Evolutionary conservation across 2,113 vertebrate species (phyloP), one percentile per base, ranked within the genome.

Genomic region (Aspidoscelis tigris): DNA sequence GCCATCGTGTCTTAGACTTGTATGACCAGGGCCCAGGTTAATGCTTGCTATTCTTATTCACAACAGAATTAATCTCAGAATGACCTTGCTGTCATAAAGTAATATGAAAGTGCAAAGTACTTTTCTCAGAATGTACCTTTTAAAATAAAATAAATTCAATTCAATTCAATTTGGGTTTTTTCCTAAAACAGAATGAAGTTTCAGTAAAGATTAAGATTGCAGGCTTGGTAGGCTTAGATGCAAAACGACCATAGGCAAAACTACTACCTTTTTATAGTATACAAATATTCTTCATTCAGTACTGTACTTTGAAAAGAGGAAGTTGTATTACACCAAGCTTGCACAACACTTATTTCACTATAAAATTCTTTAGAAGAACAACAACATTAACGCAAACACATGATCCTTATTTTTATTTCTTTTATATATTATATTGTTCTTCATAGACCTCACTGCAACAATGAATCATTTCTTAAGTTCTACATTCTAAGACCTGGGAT

Each of bases 231-330:
- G 84, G 82, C 86, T 89, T 87, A 92, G 77, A 86, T 88, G 91
- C 78, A 61, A 89, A 50, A 50, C 47, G 2, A 87, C 82, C 61
- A 85, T 91, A 90, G 91, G 90, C 88, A 94, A 93, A 94, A 83
- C 87, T 89, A 91, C 87, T 86, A 93, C 50, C 91, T 89, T 89
- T 93, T 93, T 94, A 93, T 92, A 94, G 93, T 86, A 88, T 88
- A 87, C n/a, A 69, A 16, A 69, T 85, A 88, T 85, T 88, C 21
- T 88, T 93, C 88, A 89, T 90, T 90, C 89, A 76, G 89, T 92
- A 92, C 90, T 91, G 90, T 89, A 44, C 39, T 86, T 83, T 92
- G 89, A 89, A 0, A 93, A 88, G 73, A 20, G 0, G 66, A 71
- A 84, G 82, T 24, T 26, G 41, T n/a, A 5, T 77, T 58, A 47